A percentile compares a stretch with the other conserved stretches of the same genome.
Conservation (phyloP, 2,797 vertebrate genomes). For the Protosalanx chinensis region DNA sequence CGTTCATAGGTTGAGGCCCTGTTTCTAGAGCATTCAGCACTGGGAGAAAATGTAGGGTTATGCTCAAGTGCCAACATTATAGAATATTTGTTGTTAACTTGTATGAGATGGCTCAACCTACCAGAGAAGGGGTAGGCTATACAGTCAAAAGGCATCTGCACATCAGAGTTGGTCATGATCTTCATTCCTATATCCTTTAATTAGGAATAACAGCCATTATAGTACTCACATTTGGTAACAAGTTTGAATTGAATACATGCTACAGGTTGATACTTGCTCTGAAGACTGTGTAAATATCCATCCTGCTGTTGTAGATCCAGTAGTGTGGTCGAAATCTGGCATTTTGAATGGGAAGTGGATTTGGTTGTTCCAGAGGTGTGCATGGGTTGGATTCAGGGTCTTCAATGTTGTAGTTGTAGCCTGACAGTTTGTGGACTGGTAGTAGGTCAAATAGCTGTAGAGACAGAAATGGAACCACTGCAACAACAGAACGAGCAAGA, state of each 20-base stretch:
- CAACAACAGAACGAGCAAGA: too few relatives aligned
- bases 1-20: too few relatives aligned
- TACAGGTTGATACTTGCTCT: too few relatives aligned
- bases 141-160: slow-evolving; percentile 62
- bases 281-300: too few relatives aligned
- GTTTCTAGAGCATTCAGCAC: too few relatives aligned
- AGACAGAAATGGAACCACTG: neutral
- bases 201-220: neutral
- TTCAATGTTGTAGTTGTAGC: slow-evolving; percentile 46
- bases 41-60: too few relatives aligned
- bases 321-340: neutral
- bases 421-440: slow-evolving; percentile 58
- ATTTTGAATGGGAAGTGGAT: too few relatives aligned
- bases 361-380: neutral
- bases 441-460: slow-evolving; percentile 61
- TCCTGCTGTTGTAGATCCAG: too few relatives aligned
- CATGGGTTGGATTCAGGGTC: slow-evolving; percentile 50
- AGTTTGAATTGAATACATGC: too few relatives aligned
- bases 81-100: too few relatives aligned
- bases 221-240: neutral
- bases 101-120: too few relatives aligned
- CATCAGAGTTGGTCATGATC: slow-evolving; percentile 77
- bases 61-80: too few relatives aligned
- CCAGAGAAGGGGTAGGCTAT: neutral
- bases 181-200: slow-evolving; percentile 73